Evolutionary conservation across 2,797 vertebrate genomes (phyloP).

Genomic region (Leptatherina wallacei): DNA sequence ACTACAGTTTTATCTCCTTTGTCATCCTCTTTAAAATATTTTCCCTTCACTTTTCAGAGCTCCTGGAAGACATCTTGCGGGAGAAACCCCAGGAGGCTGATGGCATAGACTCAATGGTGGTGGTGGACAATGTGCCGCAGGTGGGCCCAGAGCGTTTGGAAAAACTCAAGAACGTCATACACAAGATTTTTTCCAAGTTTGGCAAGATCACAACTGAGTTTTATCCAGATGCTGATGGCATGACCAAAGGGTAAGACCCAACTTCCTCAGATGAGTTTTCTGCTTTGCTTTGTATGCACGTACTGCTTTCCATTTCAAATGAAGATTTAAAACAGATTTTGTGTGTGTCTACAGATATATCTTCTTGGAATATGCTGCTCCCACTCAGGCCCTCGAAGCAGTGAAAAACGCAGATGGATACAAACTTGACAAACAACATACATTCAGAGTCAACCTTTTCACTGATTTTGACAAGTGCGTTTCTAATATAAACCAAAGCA

Average conservation of each 20-base stretch:
- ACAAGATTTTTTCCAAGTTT: constrained; percentile 99
- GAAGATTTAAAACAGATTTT: background rate
- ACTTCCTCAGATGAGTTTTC: background rate
- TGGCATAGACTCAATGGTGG: constrained; percentile 94
- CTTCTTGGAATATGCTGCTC: constrained; percentile 93
- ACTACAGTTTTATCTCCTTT: background rate
- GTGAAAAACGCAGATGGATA: constrained; percentile 96
- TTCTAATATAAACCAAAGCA: background rate
- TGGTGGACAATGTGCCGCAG: constrained; percentile 96
- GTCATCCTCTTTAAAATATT: background rate
- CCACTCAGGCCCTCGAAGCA: constrained; percentile 91
- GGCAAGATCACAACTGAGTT: constrained; percentile 97
- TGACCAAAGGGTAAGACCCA: constrained; percentile 91
- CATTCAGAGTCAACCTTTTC: constrained; percentile 96
- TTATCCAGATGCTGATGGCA: constrained; percentile 93
- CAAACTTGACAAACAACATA: constrained; percentile 98
- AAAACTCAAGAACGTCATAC: constrained; percentile 97
- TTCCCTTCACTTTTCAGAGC: constrained; percentile 76
- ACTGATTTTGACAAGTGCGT: constrained; percentile 97
- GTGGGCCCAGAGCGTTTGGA: constrained; percentile 94
- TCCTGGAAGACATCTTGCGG: constrained; percentile 89
- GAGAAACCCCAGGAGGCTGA: constrained; percentile 94
- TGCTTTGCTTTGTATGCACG: background rate
- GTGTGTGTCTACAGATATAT: constrained; percentile 86
- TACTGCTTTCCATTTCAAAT: background rate